Base-by-base conservation (phyloP, 2,113 vertebrate genomes). In the Grammomys dolichurus region DNA sequence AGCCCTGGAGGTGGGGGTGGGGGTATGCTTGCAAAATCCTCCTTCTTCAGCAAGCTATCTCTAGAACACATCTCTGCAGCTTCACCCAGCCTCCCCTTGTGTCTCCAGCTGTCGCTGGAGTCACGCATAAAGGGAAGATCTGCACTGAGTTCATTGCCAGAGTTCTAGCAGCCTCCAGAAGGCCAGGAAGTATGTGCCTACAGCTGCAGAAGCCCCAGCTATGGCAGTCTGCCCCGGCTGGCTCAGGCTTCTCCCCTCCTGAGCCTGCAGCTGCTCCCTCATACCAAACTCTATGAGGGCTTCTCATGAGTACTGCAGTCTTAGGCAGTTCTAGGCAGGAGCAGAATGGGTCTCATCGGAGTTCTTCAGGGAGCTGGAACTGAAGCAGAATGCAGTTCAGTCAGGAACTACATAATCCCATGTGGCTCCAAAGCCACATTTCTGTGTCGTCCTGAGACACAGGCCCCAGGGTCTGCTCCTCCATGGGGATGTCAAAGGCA, bases 401-500 rank as follows among this genome's bases (percentile, higher is more conserved):
- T 77, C 73, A 43, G 69, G 72, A 92, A 56, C 75, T 70, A 85
- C 60, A 10, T 19, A 26, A 76, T 76, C 85, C 96, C 73, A 40
- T 65, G 2, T 78, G 69, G 72, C 86, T 36, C 87, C 92, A 26
- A 48, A 77, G 82, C 33, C 43, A 56, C 22, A 76, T 58, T 96
- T 60, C 93, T 28, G 17, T 60, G 70, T 31, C 48, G 63, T 95
- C 72, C 80, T 31, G 20, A 94, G 70, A 46, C 16, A 1, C 1
- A 1, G 54, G 12, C 54, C 82, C 72, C n/a, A 4, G 1, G 10
- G 48, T 40, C 60, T 80, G 12, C 7, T 40, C 63, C 36, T 54
- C 19, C 31, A 2, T 20, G 89, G 92, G 88, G 94, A 17, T 85
- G 51, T n/a, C 28, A 3, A 77, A 98, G 96, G 97, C 40, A 5